Base-by-base conservation (phyloP, 2,113 vertebrate species). In the Triplophysa dalaica region DNA sequence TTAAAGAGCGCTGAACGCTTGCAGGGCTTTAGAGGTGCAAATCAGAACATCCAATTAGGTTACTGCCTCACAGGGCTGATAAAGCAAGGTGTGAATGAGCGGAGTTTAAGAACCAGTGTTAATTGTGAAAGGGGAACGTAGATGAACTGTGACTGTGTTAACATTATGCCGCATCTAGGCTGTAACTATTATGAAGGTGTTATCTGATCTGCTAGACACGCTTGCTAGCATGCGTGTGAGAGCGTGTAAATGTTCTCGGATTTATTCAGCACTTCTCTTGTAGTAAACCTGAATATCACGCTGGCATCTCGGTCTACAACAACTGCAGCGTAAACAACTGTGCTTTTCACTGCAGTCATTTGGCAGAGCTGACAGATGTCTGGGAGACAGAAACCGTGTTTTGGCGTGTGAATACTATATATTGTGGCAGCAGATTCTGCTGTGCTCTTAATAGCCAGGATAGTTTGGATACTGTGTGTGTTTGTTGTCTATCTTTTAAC, bases 111-210 rank as follows among this genome's bases (percentile, higher is more conserved):
- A 68, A 33, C 24, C 76, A 75, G 70, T 70, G 80, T 62, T 84
- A 81, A 84, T 73, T 64, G 22, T 65, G 54, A 5, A 26, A 83
- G 68, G 61, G 52, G 64, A 63, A 72, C 70, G 21, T 24, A 79
- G 75, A 82, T 82, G 83, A 85, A 85, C 80, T 58, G 72, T 66
- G 77, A 82, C 79, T 82, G 78, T 72, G 79, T 82, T 85, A 86
- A 79, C 68, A 41, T 82, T 81, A 54, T 29, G 19, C 64, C 65
- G 45, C 75, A 26, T 68, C 56, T 73, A 63, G 54, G 67, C 69
- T 74, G 60, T 61, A 85, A 77, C 80, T 83, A 82, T 85, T 78
- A 66, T 48, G 65, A 79, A 81, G 63, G 79, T 83, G 84, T 69
- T 81, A 83, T 82, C 70, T 56, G 79, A 81, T 81, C 79, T 81